These are phyloP conservation scores for Troides helena DNA, from an alignment of 2,888 invertebrate genomes.

Conservation along the genomic window DNA sequence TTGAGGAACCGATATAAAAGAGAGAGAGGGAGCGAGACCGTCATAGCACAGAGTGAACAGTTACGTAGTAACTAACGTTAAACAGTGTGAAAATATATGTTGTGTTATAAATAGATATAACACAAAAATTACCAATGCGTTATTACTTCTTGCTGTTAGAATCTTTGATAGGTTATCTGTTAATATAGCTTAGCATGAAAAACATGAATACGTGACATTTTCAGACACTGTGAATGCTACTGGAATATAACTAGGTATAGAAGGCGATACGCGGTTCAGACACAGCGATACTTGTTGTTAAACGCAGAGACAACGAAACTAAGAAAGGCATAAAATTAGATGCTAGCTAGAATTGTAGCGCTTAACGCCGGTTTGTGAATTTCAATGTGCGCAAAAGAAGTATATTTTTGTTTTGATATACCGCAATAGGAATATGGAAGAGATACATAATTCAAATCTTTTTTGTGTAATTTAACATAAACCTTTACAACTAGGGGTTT, in stretches of 20 bases:
- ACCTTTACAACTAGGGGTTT: too few relatives aligned
- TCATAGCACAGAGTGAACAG: too few relatives aligned
- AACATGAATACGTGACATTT: slow-evolving; percentile 25
- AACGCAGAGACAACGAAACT: slow-evolving; percentile 21
- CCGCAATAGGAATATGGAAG: too few relatives aligned
- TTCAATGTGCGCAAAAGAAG: not conserved
- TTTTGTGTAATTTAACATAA: too few relatives aligned
- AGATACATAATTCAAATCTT: too few relatives aligned
- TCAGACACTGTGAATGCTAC: slow-evolving; percentile 1
- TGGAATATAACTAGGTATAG: not conserved
- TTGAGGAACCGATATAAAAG: too few relatives aligned
- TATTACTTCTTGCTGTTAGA: too few relatives aligned
- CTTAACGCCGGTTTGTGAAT: not conserved
- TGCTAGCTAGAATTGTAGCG: slow-evolving; percentile 5
- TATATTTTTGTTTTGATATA: not conserved
- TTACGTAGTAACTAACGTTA: too few relatives aligned
- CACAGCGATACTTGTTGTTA: slow-evolving; percentile 19
- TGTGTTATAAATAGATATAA: too few relatives aligned
- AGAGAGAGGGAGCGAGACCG: too few relatives aligned
- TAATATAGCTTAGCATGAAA: not conserved
- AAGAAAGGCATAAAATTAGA: slow-evolving; percentile 20
- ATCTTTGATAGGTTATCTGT: not conserved
- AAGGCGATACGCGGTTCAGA: slow-evolving; percentile 17
- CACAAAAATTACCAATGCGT: too few relatives aligned
- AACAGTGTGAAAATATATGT: too few relatives aligned